These are phyloP conservation scores for Rhinolophus ferrumequinum DNA, from an alignment of 2,113 vertebrate species.

Conservation along the genomic window DNA sequence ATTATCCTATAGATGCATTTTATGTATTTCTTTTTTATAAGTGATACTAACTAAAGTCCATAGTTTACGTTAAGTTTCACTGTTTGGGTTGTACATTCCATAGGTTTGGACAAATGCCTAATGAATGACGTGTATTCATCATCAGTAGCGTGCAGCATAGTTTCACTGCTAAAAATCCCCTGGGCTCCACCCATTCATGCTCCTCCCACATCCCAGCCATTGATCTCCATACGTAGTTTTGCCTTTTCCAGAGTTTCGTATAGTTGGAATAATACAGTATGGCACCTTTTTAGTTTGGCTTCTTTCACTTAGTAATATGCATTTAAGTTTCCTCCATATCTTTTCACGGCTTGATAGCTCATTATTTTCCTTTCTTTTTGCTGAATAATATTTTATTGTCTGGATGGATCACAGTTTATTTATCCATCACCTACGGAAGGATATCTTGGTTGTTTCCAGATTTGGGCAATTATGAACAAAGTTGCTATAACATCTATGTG, in stretches of 20 bases:
- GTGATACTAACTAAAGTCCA: not conserved
- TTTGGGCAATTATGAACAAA: not conserved
- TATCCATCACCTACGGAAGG: not conserved
- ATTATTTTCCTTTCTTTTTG: not conserved
- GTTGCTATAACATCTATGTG: not conserved
- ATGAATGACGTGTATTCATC: fast-evolving
- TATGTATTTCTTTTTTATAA: not conserved
- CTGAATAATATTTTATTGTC: not conserved
- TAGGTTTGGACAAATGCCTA: not conserved
- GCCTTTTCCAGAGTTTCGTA: not conserved
- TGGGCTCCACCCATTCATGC: fast-evolving
- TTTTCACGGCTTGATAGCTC: not conserved
- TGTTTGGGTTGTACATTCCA: not conserved
- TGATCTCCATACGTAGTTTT: not conserved
- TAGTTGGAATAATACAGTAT: not conserved
- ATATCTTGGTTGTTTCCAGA: not conserved
- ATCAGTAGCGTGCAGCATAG: fast-evolving
- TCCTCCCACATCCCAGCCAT: not conserved
- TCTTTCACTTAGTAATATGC: not conserved
- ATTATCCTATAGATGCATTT: not conserved
- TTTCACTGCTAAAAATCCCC: too few species aligned
- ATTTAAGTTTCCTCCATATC: not conserved
- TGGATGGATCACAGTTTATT: not conserved
- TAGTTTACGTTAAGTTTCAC: not conserved
- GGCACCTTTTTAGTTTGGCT: not conserved